These are phyloP conservation scores for Cephonodes hylas DNA, from an alignment of 2,888 invertebrate species.

Conservation along the genomic window DNA sequence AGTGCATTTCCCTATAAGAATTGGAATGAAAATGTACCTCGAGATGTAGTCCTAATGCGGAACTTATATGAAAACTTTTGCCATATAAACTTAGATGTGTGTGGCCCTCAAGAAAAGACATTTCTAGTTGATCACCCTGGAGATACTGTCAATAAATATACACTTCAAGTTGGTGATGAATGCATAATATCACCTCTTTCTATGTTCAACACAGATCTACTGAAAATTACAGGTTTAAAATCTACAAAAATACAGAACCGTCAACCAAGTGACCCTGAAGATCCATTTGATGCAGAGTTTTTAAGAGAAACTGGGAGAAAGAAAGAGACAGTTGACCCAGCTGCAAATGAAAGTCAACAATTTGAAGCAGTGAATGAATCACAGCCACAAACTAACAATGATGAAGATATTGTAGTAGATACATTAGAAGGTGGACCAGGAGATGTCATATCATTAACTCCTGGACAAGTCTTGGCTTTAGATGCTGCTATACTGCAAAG, in stretches of 20 bases:
- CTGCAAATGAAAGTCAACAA: constrained; percentile 65
- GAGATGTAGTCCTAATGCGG: constrained; percentile 90
- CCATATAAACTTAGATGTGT: constrained; percentile 93
- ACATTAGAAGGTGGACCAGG: constrained; percentile 78
- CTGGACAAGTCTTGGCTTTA: constrained; percentile 90
- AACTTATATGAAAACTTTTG: constrained; percentile 94
- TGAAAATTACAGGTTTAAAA: constrained; percentile 91
- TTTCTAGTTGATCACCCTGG: constrained; percentile 88
- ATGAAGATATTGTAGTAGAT: constrained; percentile 89
- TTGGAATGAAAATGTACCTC: constrained; percentile 86
- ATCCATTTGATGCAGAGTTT: constrained; percentile 96
- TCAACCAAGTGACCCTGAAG: constrained; percentile 89
- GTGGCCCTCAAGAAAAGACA: constrained; percentile 92
- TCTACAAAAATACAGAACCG: constrained; percentile 88
- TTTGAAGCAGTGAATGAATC: constrained; percentile 76
- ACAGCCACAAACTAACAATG: constrained; percentile 75
- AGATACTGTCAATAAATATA: constrained; percentile 85
- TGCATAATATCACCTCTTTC: constrained; percentile 94
- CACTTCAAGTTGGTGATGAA: constrained; percentile 93
- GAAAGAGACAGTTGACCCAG: constrained; percentile 67
- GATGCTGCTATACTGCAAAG: constrained; percentile 96
- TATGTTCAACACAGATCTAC: constrained; percentile 92
- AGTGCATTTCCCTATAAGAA: constrained; percentile 94
- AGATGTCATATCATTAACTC: constrained; percentile 85
- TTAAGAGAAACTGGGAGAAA: constrained; percentile 91